phyloP scores from a whole-genome alignment of 2,797 vertebrate species.

The Eulemur albifrons region DNA sequence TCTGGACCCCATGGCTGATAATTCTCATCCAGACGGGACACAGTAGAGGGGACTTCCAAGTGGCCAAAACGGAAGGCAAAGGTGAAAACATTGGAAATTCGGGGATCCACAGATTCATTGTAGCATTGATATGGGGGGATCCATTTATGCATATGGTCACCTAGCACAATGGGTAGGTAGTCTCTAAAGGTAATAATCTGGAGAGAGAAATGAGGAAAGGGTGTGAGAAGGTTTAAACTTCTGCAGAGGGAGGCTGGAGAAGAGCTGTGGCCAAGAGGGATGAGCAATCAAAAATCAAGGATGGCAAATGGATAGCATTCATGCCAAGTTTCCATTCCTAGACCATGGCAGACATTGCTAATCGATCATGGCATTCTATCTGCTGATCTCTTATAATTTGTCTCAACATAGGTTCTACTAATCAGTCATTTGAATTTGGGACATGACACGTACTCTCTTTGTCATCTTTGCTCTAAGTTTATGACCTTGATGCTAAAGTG shows the following conservation, averaged over 20 bases:
- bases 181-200: constrained; percentile 90
- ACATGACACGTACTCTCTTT: not conserved
- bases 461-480: not conserved
- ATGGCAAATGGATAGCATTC: not conserved
- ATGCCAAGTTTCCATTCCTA: not conserved
- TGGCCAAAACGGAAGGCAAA: constrained; percentile 92
- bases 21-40: constrained; percentile 84
- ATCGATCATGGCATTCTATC: not conserved
- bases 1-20: constrained; percentile 81
- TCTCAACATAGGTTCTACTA: not conserved
- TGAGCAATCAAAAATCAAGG: not conserved
- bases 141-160: constrained; percentile 68
- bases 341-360: constrained; percentile 2
- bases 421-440: not conserved
- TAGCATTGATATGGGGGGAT: constrained; percentile 88
- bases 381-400: not conserved
- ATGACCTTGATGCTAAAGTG: not conserved
- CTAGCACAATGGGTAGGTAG: constrained; percentile 90
- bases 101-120: constrained; percentile 85
- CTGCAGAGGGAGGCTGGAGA: not conserved
- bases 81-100: constrained; percentile 90
- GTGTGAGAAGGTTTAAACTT: not conserved
- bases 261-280: not conserved
- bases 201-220: not conserved
- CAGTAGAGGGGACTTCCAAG: constrained; percentile 85